A percentile compares a stretch with the other conserved stretches of the same genome.
These are phyloP conservation scores for Xiphophorus birchmanni DNA, from an alignment of 2,797 vertebrate species.

Conservation along the genomic window DNA sequence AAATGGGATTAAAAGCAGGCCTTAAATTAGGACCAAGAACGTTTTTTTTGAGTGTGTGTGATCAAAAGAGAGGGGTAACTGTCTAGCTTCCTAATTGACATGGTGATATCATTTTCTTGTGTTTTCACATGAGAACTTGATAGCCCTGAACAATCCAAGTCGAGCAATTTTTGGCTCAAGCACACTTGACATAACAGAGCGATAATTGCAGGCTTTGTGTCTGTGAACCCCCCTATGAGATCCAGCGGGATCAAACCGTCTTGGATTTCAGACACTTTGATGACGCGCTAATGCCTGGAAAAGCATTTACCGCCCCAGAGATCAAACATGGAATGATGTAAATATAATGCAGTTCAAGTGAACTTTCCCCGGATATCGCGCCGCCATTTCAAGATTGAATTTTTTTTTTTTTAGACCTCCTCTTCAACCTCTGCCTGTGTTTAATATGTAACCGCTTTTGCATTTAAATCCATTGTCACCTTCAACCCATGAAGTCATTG, in stretches of 20 bases:
- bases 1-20: constrained; percentile 19
- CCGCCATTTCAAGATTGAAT: constrained; percentile 49
- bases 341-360: constrained; percentile 54
- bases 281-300: constrained; percentile 73
- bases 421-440: constrained; percentile 56
- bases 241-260: constrained; percentile 61
- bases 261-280: constrained; percentile 71
- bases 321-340: constrained; percentile 73
- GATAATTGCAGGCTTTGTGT: constrained; percentile 77
- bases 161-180: constrained; percentile 76
- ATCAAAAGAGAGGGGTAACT: constrained; percentile 4
- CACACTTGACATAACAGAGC: constrained; percentile 74
- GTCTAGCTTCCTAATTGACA: constrained; percentile 50
- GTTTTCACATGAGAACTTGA: constrained; percentile 78
- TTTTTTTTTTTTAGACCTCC: constrained; percentile 15
- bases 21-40: constrained; percentile 40
- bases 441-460: constrained; percentile 18
- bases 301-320: constrained; percentile 72
- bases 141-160: constrained; percentile 71
- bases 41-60: constrained; percentile 30
- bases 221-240: constrained; percentile 64
- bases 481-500: constrained; percentile 45
- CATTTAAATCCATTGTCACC: constrained; percentile 51
- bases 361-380: constrained; percentile 52
- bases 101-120: constrained; percentile 72